Evolutionary conservation across 2,888 invertebrate species (phyloP).

Genomic region (Agrotis clavis): DNA sequence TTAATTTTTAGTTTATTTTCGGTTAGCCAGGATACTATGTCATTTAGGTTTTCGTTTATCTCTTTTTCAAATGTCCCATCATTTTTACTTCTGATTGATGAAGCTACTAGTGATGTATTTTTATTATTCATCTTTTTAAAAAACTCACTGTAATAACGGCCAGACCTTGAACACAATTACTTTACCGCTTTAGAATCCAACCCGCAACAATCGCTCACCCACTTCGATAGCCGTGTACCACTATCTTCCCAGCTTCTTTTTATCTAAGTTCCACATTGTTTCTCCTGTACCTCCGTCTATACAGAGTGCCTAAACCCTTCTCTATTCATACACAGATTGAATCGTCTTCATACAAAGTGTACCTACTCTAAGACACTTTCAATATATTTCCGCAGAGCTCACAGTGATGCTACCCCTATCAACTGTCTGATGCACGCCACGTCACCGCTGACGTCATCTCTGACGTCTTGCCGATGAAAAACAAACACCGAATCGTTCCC

Average conservation of each 20-base stretch:
- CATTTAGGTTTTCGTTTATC: too few species aligned
- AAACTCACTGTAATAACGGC: too few species aligned
- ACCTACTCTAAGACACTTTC: slow-evolving; percentile 23
- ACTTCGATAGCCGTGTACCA: neutral
- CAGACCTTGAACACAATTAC: too few species aligned
- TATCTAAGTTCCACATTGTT: neutral
- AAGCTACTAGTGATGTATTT: too few species aligned
- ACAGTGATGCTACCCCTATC: slow-evolving; percentile 84
- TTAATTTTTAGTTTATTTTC: too few species aligned
- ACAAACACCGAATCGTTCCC: slow-evolving; percentile 72
- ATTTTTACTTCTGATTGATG: too few species aligned
- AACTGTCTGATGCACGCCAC: slow-evolving; percentile 85
- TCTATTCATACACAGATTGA: slow-evolving; percentile 1
- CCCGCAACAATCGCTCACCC: too few species aligned
- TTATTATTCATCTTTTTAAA: too few species aligned
- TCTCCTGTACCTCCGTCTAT: neutral
- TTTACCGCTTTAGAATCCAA: too few species aligned
- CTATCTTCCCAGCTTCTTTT: neutral
- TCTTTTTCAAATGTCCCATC: too few species aligned
- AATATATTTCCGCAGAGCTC: slow-evolving; percentile 62
- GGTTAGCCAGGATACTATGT: too few species aligned
- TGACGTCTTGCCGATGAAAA: slow-evolving; percentile 78
- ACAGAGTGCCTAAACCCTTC: slow-evolving; percentile 4
- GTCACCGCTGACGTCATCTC: slow-evolving; percentile 81
- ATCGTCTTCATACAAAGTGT: neutral